A percentile compares a stretch with the other conserved stretches of the same genome.
phyloP scores from a whole-genome alignment of 2,797 vertebrate genomes.

The Premnoplex brunnescens region DNA sequence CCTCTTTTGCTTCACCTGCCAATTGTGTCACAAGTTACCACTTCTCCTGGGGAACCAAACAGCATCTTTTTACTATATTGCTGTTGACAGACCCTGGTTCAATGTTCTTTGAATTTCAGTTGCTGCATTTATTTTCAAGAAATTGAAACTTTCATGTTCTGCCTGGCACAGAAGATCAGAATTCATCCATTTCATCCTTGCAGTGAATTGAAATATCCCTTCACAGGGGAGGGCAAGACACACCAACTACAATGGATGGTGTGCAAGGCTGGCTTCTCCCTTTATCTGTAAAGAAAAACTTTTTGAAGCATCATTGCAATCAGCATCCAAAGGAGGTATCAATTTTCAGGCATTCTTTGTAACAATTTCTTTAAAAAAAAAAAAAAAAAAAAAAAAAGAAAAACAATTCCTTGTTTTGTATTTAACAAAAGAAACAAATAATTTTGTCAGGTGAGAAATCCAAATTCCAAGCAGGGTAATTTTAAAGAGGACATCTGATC shows the following conservation, averaged over 20 bases:
- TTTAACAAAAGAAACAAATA: background rate
- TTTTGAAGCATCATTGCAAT: background rate
- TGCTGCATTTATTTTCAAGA: background rate
- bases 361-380: background rate
- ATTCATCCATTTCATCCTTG: background rate
- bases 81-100: background rate
- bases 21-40: background rate
- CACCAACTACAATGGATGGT: background rate
- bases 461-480: slow-evolving; percentile 16
- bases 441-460: slow-evolving; percentile 10
- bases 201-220: background rate
- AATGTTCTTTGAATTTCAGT: background rate
- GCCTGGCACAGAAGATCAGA: background rate
- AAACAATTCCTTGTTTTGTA: background rate
- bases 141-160: background rate
- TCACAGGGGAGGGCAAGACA: background rate
- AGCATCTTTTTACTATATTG: background rate
- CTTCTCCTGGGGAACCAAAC: background rate
- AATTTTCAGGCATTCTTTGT: background rate
- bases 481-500: slow-evolving; percentile 35
- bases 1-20: background rate
- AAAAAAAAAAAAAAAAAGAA: background rate
- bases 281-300: background rate
- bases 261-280: background rate
- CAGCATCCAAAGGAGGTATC: background rate